phyloP scores from a whole-genome alignment of 2,113 vertebrate species.

The Pomatostomus ruficeps region DNA sequence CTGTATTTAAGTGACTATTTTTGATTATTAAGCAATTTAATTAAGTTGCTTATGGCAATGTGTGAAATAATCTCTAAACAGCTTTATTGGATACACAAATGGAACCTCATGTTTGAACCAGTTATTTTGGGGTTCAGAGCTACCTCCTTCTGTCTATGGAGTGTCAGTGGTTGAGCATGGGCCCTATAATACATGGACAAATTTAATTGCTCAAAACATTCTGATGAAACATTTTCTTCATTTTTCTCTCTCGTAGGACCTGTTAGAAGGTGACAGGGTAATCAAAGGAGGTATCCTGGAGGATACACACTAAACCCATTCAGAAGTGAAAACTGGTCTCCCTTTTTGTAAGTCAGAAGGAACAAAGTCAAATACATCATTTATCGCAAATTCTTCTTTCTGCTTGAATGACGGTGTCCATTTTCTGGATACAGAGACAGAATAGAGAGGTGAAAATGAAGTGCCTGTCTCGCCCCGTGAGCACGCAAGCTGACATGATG shows the following conservation, averaged over 20 bases:
- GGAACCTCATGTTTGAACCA: not conserved
- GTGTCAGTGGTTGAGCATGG: not conserved
- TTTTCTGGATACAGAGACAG: not conserved
- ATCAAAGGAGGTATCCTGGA: not conserved
- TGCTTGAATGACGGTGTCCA: not conserved
- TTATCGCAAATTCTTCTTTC: constrained; percentile 28
- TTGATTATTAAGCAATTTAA: not conserved
- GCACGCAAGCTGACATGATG: not conserved
- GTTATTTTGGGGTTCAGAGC: not conserved
- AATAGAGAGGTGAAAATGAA: not conserved
- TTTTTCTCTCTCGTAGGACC: not conserved
- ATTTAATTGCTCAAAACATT: not conserved
- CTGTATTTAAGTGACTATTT: not conserved
- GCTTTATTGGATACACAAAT: not conserved
- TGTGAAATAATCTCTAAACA: not conserved
- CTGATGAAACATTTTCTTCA: not conserved
- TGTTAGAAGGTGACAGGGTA: not conserved
- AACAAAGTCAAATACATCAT: constrained; percentile 34
- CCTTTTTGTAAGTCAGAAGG: not conserved
- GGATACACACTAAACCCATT: not conserved
- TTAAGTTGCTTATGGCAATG: not conserved
- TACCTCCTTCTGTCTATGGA: not conserved
- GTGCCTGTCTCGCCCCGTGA: not conserved
- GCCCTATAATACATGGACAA: rapidly evolving
- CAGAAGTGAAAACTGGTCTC: not conserved